Evolutionary conservation across 2,113 vertebrate species (phyloP).

Genomic region (Engraulis encrasicolus): DNA sequence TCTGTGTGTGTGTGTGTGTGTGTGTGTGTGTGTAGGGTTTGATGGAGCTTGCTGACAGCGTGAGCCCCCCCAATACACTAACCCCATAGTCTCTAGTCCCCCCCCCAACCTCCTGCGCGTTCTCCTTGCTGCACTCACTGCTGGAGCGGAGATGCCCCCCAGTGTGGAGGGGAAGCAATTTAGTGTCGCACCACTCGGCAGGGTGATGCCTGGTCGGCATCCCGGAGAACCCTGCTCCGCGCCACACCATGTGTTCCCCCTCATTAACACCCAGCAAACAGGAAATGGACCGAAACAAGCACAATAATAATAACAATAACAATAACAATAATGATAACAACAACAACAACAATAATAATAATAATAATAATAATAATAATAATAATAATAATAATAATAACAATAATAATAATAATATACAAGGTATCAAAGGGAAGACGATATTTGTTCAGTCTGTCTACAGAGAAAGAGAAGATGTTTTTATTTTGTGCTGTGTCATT

Average conservation of each 20-base stretch:
- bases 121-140: constrained; percentile 43
- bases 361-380: no score
- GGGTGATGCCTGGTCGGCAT: constrained; percentile 50
- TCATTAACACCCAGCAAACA: constrained; percentile 37
- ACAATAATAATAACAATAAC: not conserved
- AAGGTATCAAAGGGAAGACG: no score
- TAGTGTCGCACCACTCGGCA: constrained; percentile 46
- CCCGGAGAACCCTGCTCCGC: constrained; percentile 39
- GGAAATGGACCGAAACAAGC: not conserved
- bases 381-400: not conserved
- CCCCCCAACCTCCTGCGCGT: constrained; percentile 37
- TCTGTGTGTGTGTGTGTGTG: not conserved
- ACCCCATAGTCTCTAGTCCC: no score
- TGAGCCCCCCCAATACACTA: not conserved
- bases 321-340: not conserved
- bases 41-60: not conserved
- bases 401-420: no score
- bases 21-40: not conserved
- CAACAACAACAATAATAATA: no score
- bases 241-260: constrained; percentile 45
- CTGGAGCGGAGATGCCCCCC: constrained; percentile 42
- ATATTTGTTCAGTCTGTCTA: no score
- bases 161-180: constrained; percentile 45
- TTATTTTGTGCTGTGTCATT: no score
- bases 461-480: no score